phyloP scores from a whole-genome alignment of 2,888 invertebrate species.

The Acrobasis repandana region DNA sequence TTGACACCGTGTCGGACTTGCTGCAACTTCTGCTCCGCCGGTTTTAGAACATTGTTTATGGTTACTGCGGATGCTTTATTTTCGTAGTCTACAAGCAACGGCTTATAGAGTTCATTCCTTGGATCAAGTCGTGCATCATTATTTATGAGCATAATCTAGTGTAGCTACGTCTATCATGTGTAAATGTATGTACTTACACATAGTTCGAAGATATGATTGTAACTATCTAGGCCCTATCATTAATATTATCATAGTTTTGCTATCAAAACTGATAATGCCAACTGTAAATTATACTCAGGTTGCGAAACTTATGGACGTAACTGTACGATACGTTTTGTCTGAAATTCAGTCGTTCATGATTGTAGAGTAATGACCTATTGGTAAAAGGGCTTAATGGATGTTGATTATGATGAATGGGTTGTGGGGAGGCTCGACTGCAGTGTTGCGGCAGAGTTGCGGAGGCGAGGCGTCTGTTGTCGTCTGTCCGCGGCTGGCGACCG shows the following conservation, averaged over 20 bases:
- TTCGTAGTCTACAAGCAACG: conserved; percentile 30
- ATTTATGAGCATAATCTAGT: background rate
- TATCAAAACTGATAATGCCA: background rate
- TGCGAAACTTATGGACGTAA: background rate
- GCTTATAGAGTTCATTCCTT: conserved; percentile 1
- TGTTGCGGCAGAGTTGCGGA: conserved; percentile 42
- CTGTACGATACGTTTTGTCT: background rate
- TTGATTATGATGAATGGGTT: conserved; percentile 42
- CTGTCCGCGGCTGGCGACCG: conserved; percentile 36
- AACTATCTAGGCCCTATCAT: background rate
- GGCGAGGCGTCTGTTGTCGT: conserved; percentile 45
- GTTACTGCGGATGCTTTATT: conserved; percentile 69
- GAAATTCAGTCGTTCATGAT: background rate
- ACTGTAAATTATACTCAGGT: too few species aligned
- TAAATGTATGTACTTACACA: too few species aligned
- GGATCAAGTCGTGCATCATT: background rate
- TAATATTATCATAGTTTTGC: background rate
- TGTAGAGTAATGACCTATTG: background rate
- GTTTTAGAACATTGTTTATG: conserved; percentile 74
- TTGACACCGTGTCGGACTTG: conserved; percentile 71
- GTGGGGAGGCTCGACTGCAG: conserved; percentile 35
- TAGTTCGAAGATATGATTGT: too few species aligned
- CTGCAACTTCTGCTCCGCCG: conserved; percentile 51
- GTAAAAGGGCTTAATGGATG: conserved; percentile 32
- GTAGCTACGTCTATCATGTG: background rate